Base-by-base conservation (phyloP, 2,113 vertebrate species). In the Pseudorhombus dupliciocellatus region DNA sequence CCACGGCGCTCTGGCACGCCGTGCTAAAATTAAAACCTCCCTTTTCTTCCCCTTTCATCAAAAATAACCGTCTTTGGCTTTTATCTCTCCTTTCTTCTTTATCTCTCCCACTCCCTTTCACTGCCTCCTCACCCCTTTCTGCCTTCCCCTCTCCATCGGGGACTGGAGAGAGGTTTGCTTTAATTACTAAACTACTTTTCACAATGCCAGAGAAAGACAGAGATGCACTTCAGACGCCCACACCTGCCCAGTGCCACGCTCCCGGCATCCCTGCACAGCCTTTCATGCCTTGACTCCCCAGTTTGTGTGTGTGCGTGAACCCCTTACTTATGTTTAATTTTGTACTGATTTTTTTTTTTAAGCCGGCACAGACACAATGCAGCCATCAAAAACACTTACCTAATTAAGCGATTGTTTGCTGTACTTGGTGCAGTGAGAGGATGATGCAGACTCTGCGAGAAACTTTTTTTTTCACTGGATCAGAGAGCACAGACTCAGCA, bases 101-200 rank as follows among this genome's bases (percentile, higher is more conserved):
- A 72, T 69, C 73, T 80, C 61, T 61, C 66, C 68, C 54, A 65
- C 81, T 79, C 76, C 69, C 78, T 66, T 74, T 86, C 82, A 74
- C 70, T 18, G 42, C 42, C 42, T 46, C 42, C 42, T 37, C 34
- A 37, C 11, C 42, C 65, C 70, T 79, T 72, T 66, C 71, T 86
- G 79, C 73, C 81, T 84, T 74, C 59, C 21, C 70, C 69, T 72
- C 80, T 81, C 77, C 79, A 75, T 54, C 14, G 67, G 83, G 70
- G 64, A 86, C 50, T 59, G 61, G 66, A 70, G 73, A 87, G 75
- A 52, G 50, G 50, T 52, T 88, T 83, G 82, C 83, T 91, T 87
- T 92, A 90, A 91, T 91, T 88, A 87, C 87, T 81, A 80, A 87
- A 84, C 81, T 86, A 73, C 81, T 91, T 88, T 87, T 87, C 77